Percentiles rank a stretch among this genome's conserved stretches.
Evolutionary conservation across 2,888 invertebrate species (phyloP).

Genomic region (Gortyna flavago): DNA sequence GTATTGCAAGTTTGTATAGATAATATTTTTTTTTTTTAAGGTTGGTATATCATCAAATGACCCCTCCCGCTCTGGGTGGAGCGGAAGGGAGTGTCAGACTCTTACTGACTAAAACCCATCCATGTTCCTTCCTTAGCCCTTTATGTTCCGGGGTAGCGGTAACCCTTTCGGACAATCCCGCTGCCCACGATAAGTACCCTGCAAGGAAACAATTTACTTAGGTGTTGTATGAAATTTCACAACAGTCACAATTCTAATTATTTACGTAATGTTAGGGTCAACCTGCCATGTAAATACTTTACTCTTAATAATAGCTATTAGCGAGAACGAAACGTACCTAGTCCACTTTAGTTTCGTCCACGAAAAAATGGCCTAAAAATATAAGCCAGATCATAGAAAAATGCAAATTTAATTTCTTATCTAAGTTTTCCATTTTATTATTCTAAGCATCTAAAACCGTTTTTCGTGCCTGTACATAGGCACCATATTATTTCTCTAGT

Average conservation of each 20-base stretch:
- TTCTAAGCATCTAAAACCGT: neutral
- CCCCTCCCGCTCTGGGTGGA: no score
- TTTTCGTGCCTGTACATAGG: neutral
- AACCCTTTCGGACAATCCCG: no score
- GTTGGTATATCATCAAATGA: no score
- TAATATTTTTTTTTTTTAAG: no score
- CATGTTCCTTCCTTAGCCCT: no score
- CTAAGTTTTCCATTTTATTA: neutral
- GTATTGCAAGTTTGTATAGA: no score
- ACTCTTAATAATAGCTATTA: neutral
- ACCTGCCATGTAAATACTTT: neutral
- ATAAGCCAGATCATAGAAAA: neutral
- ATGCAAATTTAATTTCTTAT: neutral
- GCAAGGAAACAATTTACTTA: neutral
- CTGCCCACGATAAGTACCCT: no score
- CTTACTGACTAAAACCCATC: no score
- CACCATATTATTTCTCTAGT: constrained; percentile 14
- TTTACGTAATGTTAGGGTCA: neutral
- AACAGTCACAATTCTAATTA: no score
- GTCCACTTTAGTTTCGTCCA: neutral
- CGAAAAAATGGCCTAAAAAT: no score
- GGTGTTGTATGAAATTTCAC: neutral
- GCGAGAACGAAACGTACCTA: neutral
- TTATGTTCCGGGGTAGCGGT: no score
- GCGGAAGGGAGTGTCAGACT: no score